phyloP scores from a whole-genome alignment of 2,113 vertebrate genomes.

The Melanerpes formicivorus region DNA sequence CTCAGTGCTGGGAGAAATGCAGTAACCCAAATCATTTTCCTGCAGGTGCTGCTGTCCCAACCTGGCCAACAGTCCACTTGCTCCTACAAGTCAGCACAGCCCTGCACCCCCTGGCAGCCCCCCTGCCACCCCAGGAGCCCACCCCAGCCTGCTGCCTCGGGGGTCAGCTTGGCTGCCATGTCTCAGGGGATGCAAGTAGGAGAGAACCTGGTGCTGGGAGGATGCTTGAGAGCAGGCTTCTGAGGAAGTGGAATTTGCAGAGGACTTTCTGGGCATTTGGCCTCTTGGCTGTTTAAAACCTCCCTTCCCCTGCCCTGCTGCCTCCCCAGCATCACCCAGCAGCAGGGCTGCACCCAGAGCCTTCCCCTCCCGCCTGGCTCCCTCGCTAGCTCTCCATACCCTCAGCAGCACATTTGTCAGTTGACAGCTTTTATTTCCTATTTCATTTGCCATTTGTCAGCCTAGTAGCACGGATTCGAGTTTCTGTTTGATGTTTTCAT shows the following conservation, averaged over 20 bases:
- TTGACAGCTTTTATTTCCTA: conserved; percentile 54
- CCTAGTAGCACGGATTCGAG: background rate
- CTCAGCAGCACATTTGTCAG: background rate
- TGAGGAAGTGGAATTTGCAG: background rate
- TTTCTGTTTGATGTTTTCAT: conserved; percentile 46
- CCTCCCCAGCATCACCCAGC: background rate
- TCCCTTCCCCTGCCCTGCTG: background rate
- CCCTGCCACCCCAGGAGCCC: background rate
- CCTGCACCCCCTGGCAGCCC: rapidly evolving
- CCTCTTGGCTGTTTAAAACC: background rate
- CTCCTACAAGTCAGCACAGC: background rate
- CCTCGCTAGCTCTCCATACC: background rate
- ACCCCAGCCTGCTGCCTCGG: background rate
- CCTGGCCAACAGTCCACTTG: background rate
- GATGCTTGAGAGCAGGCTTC: rapidly evolving
- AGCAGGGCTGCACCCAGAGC: background rate
- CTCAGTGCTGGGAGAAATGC: background rate
- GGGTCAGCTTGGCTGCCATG: background rate
- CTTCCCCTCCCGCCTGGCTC: background rate
- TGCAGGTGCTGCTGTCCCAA: background rate
- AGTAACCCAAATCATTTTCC: background rate
- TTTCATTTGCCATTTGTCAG: conserved; percentile 67
- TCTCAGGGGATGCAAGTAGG: too few species aligned
- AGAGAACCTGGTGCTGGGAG: background rate
- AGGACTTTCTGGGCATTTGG: background rate